Conservation (phyloP, 2,113 vertebrate species). For the Desmodus rotundus region DNA sequence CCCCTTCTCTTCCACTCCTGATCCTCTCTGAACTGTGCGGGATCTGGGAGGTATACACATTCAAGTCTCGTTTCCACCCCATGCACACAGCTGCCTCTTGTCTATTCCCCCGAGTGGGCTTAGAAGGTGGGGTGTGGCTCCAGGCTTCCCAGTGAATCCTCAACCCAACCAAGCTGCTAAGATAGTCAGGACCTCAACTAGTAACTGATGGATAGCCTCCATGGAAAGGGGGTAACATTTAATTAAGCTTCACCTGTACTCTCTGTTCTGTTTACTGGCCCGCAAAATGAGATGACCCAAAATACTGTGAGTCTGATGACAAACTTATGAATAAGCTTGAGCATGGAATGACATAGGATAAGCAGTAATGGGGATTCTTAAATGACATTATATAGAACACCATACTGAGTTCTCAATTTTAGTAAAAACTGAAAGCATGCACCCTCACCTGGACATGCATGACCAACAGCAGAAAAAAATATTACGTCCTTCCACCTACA, state of each 20-base stretch:
- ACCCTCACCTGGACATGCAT: background rate
- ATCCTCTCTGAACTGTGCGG: background rate
- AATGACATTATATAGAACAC: background rate
- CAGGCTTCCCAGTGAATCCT: background rate
- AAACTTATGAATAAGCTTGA: background rate
- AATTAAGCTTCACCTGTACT: background rate
- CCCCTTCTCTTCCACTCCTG: background rate
- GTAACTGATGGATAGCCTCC: background rate
- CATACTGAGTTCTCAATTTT: background rate
- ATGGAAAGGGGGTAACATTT: background rate
- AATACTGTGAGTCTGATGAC: background rate
- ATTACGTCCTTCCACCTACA: background rate
- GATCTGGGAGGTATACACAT: background rate
- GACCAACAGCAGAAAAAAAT: background rate
- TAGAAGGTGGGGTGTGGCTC: background rate
- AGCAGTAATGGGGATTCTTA: background rate
- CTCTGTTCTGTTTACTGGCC: background rate
- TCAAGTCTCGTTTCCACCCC: background rate
- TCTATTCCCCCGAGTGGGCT: background rate
- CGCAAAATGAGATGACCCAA: background rate
- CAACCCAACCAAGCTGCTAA: background rate
- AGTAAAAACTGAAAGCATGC: background rate
- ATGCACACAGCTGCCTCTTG: background rate
- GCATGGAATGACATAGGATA: background rate
- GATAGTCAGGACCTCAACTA: background rate